A percentile compares a stretch with the other conserved stretches of the same genome.
These are phyloP conservation scores for Abramis brama DNA, from an alignment of 2,113 vertebrate genomes.

Conservation along the genomic window DNA sequence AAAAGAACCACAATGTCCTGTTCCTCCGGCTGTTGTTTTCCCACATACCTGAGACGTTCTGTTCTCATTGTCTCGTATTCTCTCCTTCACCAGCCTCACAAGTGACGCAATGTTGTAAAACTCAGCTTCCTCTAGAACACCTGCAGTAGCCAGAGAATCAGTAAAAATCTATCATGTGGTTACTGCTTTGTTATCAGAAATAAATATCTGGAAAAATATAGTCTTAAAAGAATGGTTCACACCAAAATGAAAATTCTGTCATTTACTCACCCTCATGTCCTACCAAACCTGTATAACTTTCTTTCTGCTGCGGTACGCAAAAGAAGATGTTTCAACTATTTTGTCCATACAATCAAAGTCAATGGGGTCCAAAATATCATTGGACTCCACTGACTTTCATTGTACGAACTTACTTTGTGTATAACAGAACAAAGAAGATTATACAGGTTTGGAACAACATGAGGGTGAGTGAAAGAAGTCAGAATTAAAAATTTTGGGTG, in stretches of 20 bases:
- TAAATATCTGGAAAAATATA: background rate
- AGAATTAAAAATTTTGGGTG: background rate
- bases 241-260: no score
- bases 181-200: background rate
- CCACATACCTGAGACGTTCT: conserved; percentile 90
- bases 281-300: no score
- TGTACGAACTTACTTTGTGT: background rate
- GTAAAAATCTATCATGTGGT: background rate
- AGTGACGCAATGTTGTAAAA: conserved; percentile 98
- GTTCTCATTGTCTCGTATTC: conserved; percentile 98
- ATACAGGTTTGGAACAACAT: background rate
- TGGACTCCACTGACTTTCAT: background rate
- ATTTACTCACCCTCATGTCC: no score
- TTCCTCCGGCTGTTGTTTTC: background rate
- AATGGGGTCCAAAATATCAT: background rate
- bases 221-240: no score
- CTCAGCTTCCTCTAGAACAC: conserved; percentile 96
- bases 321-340: background rate
- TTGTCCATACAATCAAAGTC: background rate
- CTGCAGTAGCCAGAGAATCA: conserved; percentile 66
- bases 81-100: conserved; percentile 93
- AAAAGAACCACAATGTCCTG: background rate
- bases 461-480: background rate
- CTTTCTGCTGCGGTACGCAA: background rate
- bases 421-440: background rate